A percentile compares a stretch with the other conserved stretches of the same genome.
Evolutionary conservation across 2,113 vertebrate genomes (phyloP).

Genomic region (Alligator sinensis): DNA sequence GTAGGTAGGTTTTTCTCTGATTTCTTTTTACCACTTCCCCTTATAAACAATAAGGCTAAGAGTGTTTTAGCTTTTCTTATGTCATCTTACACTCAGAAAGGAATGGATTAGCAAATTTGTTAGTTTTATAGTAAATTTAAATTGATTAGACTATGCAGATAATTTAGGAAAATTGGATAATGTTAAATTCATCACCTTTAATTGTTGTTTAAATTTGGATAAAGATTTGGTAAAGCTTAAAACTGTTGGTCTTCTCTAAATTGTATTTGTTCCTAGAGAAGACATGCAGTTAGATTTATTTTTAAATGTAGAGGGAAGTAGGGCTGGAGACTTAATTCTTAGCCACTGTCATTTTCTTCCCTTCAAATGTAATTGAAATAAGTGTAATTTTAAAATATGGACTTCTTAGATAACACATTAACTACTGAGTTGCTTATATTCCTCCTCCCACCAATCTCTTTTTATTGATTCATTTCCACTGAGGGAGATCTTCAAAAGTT

Average conservation of each 20-base stretch:
- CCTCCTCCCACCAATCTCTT: neutral
- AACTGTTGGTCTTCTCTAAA: neutral
- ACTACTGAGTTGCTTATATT: neutral
- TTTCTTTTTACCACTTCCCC: neutral
- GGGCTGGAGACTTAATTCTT: neutral
- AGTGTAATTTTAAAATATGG: neutral
- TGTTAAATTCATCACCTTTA: neutral
- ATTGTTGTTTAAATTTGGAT: neutral
- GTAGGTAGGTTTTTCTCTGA: neutral
- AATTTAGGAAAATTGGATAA: neutral
- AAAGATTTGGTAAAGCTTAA: neutral
- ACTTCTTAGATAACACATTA: neutral
- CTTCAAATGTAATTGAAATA: neutral
- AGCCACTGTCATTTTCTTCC: neutral
- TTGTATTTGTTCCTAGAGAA: neutral
- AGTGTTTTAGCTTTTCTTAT: neutral
- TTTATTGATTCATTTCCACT: neutral
- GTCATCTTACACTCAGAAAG: neutral
- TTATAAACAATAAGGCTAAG: neutral
- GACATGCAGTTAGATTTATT: neutral
- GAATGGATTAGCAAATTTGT: neutral
- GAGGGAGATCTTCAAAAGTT: neutral
- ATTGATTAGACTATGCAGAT: neutral
- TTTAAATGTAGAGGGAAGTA: neutral
- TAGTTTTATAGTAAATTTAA: neutral